phyloP scores from a whole-genome alignment of 2,797 vertebrate genomes.

The Eleutherodactylus coqui region DNA sequence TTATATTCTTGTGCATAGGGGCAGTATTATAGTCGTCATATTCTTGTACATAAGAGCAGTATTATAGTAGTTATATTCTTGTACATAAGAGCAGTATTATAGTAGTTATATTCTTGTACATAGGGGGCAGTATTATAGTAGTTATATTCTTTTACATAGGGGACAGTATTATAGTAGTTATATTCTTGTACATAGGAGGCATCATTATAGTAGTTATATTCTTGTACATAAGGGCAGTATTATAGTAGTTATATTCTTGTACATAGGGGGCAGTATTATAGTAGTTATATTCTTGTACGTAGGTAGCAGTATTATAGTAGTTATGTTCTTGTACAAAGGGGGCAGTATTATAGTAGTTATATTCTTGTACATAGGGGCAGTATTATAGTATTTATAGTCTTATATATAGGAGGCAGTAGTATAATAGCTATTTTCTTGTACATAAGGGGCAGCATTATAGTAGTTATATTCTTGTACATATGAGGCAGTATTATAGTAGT shows the following conservation, averaged over 20 bases:
- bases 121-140: too few species aligned
- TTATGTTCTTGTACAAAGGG: not conserved
- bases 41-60: not conserved
- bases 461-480: not conserved
- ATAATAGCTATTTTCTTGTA: not conserved
- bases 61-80: too few species aligned
- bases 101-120: too few species aligned
- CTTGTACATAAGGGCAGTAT: too few species aligned
- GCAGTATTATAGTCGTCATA: conserved; percentile 1
- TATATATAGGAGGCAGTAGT: not conserved
- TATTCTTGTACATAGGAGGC: too few species aligned
- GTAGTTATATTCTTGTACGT: too few species aligned
- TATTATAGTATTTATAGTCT: not conserved
- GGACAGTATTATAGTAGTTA: too few species aligned
- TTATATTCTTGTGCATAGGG: conserved; percentile 12
- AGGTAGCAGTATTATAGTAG: conserved; percentile 15
- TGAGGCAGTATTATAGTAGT: not conserved
- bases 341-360: conserved; percentile 10
- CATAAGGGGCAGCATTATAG: not conserved
- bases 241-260: too few species aligned
- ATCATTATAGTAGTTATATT: too few species aligned
- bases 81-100: too few species aligned
- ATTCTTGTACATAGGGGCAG: not conserved
- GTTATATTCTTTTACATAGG: too few species aligned
- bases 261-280: too few species aligned